Percentiles rank a stretch among this genome's conserved stretches.
Conservation (phyloP, 2,797 vertebrate genomes). For the Bufotes viridis region DNA sequence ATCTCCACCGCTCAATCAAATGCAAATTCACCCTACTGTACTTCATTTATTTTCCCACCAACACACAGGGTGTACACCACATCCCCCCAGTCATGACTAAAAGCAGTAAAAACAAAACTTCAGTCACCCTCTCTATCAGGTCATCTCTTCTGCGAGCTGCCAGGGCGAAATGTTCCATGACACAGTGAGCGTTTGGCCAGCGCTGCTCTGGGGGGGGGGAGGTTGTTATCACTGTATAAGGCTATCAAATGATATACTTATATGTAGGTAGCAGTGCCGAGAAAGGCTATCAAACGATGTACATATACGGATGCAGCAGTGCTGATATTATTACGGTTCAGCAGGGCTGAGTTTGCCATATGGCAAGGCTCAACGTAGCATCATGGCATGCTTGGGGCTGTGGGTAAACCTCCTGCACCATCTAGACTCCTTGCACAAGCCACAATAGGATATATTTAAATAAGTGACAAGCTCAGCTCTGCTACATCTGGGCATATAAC, state of each 20-base stretch:
- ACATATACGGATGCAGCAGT: neutral
- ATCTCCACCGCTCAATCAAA: neutral
- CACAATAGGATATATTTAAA: neutral
- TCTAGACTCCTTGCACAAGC: neutral
- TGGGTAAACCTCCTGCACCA: neutral
- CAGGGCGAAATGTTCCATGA: conserved; percentile 2
- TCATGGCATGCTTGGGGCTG: neutral
- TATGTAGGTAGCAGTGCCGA: neutral
- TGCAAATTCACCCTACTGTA: neutral
- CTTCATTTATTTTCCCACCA: neutral
- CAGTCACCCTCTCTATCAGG: neutral
- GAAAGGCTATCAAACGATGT: neutral
- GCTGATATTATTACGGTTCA: neutral
- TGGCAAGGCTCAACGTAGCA: neutral
- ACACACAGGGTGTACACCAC: neutral
- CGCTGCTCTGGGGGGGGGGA: neutral
- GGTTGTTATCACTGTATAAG: neutral
- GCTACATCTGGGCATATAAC: neutral
- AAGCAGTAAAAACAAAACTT: neutral
- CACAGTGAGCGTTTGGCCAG: neutral
- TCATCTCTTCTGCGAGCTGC: neutral
- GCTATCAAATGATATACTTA: neutral
- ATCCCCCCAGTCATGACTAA: neutral
- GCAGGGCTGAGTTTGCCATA: neutral
- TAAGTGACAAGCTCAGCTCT: neutral